Evolutionary conservation across 2,113 vertebrate species (phyloP).

Genomic region (Trematocara macrostoma): DNA sequence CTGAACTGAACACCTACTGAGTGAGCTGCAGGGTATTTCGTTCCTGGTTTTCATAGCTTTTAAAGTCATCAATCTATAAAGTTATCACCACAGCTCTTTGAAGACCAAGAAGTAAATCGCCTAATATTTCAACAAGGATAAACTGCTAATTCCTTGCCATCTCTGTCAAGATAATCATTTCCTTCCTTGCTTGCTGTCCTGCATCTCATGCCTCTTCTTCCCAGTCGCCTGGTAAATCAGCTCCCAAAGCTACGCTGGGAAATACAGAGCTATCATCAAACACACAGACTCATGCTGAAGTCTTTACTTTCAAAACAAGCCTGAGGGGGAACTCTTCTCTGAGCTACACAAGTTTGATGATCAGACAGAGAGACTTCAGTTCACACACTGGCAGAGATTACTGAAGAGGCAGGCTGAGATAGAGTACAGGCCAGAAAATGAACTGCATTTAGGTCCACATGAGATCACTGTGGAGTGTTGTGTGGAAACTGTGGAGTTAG

Average conservation of each 20-base stretch:
- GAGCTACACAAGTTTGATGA: conserved; percentile 54
- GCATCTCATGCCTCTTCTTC: not conserved
- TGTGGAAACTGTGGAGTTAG: conserved; percentile 38
- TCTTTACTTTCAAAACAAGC: conserved; percentile 54
- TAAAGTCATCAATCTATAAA: conserved; percentile 5
- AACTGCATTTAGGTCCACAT: conserved; percentile 9
- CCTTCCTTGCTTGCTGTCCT: not conserved
- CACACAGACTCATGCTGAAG: conserved; percentile 62
- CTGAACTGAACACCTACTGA: not conserved
- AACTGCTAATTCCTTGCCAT: not conserved
- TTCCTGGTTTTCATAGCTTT: not conserved
- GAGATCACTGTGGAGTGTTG: conserved; percentile 16
- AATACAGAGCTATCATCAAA: conserved; percentile 69
- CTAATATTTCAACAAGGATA: conserved; percentile 14
- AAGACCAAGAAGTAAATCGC: not conserved
- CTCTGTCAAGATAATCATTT: conserved; percentile 28
- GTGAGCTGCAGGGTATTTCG: not conserved
- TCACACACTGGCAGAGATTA: conserved; percentile 44
- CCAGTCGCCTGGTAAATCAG: conserved; percentile 38
- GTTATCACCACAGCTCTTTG: conserved; percentile 19
- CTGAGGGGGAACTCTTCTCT: conserved; percentile 43
- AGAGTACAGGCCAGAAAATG: conserved; percentile 19
- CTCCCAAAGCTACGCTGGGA: conserved; percentile 33
- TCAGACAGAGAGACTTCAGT: conserved; percentile 53
- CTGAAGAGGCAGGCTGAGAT: conserved; percentile 23